phyloP scores from a whole-genome alignment of 1,140 invertebrate genomes.

The Pseudomyrmex cubaensis region DNA sequence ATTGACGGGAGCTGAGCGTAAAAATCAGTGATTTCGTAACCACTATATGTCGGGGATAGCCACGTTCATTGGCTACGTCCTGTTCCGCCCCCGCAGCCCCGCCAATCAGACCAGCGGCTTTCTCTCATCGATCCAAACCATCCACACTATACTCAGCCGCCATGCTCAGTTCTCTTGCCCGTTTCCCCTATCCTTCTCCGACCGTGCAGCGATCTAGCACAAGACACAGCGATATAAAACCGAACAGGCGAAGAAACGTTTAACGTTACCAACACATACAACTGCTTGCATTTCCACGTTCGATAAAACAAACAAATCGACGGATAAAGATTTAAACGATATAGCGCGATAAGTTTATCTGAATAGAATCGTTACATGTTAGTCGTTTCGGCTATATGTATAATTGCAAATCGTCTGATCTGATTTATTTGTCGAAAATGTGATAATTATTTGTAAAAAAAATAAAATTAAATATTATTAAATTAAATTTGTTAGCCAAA shows the following conservation, averaged over 20 bases:
- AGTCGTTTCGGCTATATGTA: too few species aligned
- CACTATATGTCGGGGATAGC: conserved; percentile 81
- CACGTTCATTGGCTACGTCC: conserved; percentile 83
- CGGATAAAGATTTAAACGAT: conserved; percentile 18
- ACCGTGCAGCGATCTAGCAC: conserved; percentile 65
- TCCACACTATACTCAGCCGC: conserved; percentile 79
- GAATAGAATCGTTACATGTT: too few species aligned
- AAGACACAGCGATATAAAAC: conserved; percentile 64
- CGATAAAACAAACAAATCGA: background rate
- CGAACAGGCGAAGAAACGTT: conserved; percentile 45
- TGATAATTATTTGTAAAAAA: too few species aligned
- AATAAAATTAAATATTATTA: too few species aligned
- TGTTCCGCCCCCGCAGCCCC: conserved; percentile 83
- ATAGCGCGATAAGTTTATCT: background rate
- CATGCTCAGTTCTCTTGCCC: conserved; percentile 76
- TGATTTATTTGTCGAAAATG: too few species aligned
- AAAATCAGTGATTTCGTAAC: conserved; percentile 85
- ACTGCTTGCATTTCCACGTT: conserved; percentile 13
- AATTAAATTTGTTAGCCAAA: too few species aligned
- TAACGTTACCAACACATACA: conserved; percentile 22
- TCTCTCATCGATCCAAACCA: conserved; percentile 81
- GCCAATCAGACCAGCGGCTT: conserved; percentile 83
- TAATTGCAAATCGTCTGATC: too few species aligned
- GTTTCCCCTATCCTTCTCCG: conserved; percentile 67
- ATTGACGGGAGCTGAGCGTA: conserved; percentile 70